These are phyloP conservation scores for Cydia splendana DNA, from an alignment of 1,140 invertebrate genomes.

Conservation along the genomic window DNA sequence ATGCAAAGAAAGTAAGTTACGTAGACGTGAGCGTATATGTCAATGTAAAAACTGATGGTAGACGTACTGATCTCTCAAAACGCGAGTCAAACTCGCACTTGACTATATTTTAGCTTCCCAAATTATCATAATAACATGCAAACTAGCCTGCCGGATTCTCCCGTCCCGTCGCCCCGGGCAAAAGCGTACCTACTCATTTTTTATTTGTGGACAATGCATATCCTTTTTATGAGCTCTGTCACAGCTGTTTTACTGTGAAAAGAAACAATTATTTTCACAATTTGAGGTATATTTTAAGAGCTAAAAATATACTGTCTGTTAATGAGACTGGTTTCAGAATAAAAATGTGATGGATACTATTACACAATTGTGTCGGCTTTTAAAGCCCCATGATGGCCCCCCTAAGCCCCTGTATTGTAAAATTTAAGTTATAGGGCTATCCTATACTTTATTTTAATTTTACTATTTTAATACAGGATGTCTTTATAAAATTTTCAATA, in stretches of 20 bases:
- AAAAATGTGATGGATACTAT: too few relatives aligned
- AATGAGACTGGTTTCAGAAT: too few relatives aligned
- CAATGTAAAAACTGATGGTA: too few relatives aligned
- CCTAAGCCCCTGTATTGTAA: too few relatives aligned
- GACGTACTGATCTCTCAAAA: not conserved
- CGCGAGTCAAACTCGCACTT: not conserved
- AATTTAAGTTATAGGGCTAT: too few relatives aligned
- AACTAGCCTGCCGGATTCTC: not conserved
- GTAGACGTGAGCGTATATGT: too few relatives aligned
- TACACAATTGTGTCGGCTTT: too few relatives aligned
- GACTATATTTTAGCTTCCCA: not conserved
- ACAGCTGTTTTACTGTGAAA: not conserved
- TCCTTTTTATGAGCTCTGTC: not conserved
- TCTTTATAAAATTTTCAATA: too few relatives aligned
- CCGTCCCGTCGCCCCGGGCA: not conserved
- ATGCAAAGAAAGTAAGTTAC: too few relatives aligned
- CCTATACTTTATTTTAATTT: too few relatives aligned
- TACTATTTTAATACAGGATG: too few relatives aligned
- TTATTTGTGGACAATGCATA: not conserved
- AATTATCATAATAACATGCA: not conserved
- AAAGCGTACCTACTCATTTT: not conserved
- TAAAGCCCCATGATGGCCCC: too few relatives aligned
- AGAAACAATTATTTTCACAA: not conserved
- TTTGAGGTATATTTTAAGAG: not conserved
- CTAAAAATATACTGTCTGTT: not conserved